Evolutionary conservation across 2,888 invertebrate species (phyloP).

Genomic region (Oligia strigilis): DNA sequence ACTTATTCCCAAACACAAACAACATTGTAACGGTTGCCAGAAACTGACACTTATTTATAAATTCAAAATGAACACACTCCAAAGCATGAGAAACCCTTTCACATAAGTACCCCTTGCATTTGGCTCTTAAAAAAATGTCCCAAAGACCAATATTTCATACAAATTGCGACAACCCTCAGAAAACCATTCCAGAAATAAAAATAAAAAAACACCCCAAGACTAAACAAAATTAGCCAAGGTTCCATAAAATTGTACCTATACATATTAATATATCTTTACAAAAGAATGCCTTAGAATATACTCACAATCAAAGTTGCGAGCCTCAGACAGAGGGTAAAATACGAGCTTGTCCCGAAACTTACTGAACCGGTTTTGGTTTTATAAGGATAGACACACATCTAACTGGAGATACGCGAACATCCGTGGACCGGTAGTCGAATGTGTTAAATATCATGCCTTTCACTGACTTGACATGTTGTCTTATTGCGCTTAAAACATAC

Average conservation of each 20-base stretch:
- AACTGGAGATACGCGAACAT: slow-evolving; percentile 28
- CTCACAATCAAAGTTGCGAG: slow-evolving; percentile 44
- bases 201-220: slow-evolving; percentile 1
- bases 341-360: slow-evolving; percentile 56
- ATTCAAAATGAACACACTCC: background rate
- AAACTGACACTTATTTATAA: background rate
- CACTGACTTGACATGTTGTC: background rate
- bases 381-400: slow-evolving; percentile 38
- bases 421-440: slow-evolving; percentile 5
- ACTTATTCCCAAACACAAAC: too few species aligned
- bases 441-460: slow-evolving; percentile 5
- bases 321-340: slow-evolving; percentile 36
- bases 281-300: slow-evolving; percentile 14
- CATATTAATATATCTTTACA: slow-evolving; percentile 24
- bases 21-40: too few species aligned
- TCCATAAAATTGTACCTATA: background rate
- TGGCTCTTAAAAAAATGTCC: background rate
- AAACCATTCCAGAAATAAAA: slow-evolving; percentile 5
- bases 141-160: background rate
- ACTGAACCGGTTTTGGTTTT: slow-evolving; percentile 57
- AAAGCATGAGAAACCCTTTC: background rate
- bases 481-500: background rate
- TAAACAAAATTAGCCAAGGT: slow-evolving; percentile 13
- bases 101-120: background rate
- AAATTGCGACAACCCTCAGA: background rate